Conservation (phyloP, 2,113 vertebrate genomes). For the Zingel zingel region DNA sequence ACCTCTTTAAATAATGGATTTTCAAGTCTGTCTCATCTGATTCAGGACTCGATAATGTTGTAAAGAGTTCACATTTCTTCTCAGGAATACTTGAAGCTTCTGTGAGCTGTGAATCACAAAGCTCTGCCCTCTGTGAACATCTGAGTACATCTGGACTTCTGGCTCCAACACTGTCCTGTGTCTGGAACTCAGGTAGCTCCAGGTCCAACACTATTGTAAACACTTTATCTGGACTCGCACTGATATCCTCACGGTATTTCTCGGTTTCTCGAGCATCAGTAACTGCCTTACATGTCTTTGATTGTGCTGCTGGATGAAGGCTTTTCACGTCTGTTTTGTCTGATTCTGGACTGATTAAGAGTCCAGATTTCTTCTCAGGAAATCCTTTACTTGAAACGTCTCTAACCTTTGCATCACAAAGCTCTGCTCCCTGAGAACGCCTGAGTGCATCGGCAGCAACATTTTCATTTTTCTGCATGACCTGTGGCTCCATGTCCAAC, state of each 20-base stretch:
- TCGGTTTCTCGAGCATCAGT: constrained; percentile 2
- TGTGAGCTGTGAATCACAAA: neutral
- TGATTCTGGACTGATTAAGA: neutral
- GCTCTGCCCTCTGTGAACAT: neutral
- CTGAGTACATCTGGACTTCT: constrained; percentile 2
- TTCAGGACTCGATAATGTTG: neutral
- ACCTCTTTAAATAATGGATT: neutral
- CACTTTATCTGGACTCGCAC: neutral
- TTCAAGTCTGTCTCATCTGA: neutral
- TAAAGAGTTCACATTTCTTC: neutral
- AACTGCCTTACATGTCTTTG: neutral
- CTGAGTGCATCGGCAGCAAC: neutral
- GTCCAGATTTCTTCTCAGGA: constrained; percentile 4
- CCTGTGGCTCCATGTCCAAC: constrained; percentile 27
- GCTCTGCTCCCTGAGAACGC: neutral
- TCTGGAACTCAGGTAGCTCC: constrained; percentile 5
- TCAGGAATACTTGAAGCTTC: constrained; percentile 10
- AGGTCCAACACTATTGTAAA: constrained; percentile 39
- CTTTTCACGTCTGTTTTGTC: neutral
- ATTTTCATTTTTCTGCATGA: neutral
- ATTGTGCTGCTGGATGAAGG: neutral
- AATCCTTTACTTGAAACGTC: neutral
- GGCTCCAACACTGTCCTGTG: neutral
- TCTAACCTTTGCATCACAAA: neutral
- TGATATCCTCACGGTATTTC: neutral